These are phyloP conservation scores for Tenthredo notha DNA, from an alignment of 2,888 invertebrate genomes.

Conservation along the genomic window DNA sequence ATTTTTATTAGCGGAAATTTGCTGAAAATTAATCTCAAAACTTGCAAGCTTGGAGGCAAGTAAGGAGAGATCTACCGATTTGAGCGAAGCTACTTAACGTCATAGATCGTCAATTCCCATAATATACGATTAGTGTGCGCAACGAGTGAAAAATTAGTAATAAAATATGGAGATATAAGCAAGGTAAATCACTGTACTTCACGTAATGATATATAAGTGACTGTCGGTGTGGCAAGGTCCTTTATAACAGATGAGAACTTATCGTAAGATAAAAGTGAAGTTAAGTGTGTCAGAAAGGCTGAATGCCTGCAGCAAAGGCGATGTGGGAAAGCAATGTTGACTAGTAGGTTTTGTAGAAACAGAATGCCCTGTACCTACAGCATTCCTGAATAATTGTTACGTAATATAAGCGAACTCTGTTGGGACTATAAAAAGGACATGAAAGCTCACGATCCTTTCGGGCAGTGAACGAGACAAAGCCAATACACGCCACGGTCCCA, in stretches of 20 bases:
- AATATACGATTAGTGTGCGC: conserved; percentile 37
- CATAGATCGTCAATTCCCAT: conserved; percentile 26
- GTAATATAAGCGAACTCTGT: background rate
- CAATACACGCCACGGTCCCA: background rate
- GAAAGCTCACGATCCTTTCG: background rate
- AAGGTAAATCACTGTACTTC: conserved; percentile 30
- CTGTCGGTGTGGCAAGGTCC: conserved; percentile 41
- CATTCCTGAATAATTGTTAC: conserved; percentile 36
- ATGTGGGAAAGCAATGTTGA: conserved; percentile 34
- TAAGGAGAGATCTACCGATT: conserved; percentile 6
- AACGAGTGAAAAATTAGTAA: conserved; percentile 46
- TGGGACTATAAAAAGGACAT: background rate
- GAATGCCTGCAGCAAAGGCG: conserved; percentile 26
- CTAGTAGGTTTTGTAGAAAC: conserved; percentile 1
- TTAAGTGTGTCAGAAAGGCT: conserved; percentile 42
- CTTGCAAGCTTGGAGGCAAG: background rate
- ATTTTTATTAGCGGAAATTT: background rate
- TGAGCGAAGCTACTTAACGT: conserved; percentile 14
- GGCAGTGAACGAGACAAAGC: background rate
- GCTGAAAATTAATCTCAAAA: background rate
- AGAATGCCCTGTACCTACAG: conserved; percentile 12
- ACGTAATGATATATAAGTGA: conserved; percentile 35
- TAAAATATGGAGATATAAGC: conserved; percentile 46
- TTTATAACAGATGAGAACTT: conserved; percentile 33
- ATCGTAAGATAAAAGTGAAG: conserved; percentile 45